Conservation (phyloP, 2,888 invertebrate genomes). For the Drosophila pseudotalamancana region DNA sequence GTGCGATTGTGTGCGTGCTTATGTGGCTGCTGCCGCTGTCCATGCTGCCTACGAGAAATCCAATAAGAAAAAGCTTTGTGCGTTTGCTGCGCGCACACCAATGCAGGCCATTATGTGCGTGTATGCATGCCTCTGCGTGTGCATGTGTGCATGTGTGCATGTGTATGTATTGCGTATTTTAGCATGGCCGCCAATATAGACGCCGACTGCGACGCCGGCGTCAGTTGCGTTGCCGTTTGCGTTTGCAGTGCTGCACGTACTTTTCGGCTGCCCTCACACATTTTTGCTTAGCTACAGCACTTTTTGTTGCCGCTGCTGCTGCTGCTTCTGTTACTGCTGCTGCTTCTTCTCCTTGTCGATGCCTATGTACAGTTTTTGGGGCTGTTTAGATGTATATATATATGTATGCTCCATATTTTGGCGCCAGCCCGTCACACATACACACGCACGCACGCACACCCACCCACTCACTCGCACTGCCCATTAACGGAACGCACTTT, state of each 20-base stretch:
- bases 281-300: constrained; percentile 68
- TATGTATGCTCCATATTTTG: constrained; percentile 72
- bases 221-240: constrained; percentile 26
- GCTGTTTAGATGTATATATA: constrained; percentile 33
- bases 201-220: constrained; percentile 36
- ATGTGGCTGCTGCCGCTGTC: constrained; percentile 52
- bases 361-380: constrained; percentile 59
- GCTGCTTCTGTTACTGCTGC: background rate
- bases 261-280: constrained; percentile 38
- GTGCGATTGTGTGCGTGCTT: constrained; percentile 32
- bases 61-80: constrained; percentile 70
- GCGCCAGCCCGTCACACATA: constrained; percentile 45
- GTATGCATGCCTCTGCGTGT: constrained; percentile 48
- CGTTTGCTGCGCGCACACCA: constrained; percentile 67
- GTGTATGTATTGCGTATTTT: constrained; percentile 56
- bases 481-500: constrained; percentile 69
- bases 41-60: constrained; percentile 59
- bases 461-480: constrained; percentile 20
- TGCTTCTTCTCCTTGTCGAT: constrained; percentile 1
- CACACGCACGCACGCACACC: background rate
- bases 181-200: constrained; percentile 51
- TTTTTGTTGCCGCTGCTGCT: constrained; percentile 22
- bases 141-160: constrained; percentile 5
- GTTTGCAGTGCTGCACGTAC: constrained; percentile 71
- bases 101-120: constrained; percentile 74